Evolutionary conservation across 2,113 vertebrate species (phyloP), one percentile per base, ranked within the genome.

Genomic region (Lycaon pictus): DNA sequence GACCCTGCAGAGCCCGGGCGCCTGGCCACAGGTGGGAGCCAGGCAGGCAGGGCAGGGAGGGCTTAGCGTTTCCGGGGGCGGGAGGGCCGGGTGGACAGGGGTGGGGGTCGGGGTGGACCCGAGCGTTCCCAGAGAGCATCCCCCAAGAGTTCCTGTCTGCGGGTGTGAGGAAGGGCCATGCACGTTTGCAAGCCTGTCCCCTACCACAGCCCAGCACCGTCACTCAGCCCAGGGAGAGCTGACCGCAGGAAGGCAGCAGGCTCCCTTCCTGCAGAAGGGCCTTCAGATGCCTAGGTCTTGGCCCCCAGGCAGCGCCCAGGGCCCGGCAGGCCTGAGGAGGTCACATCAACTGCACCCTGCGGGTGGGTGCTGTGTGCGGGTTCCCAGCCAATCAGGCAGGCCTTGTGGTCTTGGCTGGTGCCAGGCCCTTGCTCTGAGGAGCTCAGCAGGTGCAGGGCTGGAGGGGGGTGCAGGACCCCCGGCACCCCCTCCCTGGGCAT

Each of bases 21-120:
- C 29, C 77, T 43, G 25, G 53, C 12, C 2, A 3, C 60, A 56
- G n/a, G 17, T n/a, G 56, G 85, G 35, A 10, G 67, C 65, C 79
- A 53, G 62, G 25, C 16, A 22, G 25, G 48, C 65, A 23, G 62
- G 19, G 7, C 43, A 29, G 35, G 82, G 32, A 35, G 37, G 35
- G 2, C 4, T 11, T 4, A 2, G 43, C 10, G 4, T 79, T 53
- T 35, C 62, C 0, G 0, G 37, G 23, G 37, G 32, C 51, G 15
- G 32, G 43, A 43, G 29, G 81, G 10, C 51, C n/a, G 15, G 13
- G 65, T 51, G 74, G 51, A 51, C 27, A 5, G 43, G 43, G 43
- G 43, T 43, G 43, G 4, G 17, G 27, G 43, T 11, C 11, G 43
- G 43, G 43, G 43, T 43, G 43, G 43, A 43, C 43, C 43, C 43